These are phyloP conservation scores for Drosophila yakuba DNA, from an alignment of 1,140 invertebrate species.

Conservation along the genomic window DNA sequence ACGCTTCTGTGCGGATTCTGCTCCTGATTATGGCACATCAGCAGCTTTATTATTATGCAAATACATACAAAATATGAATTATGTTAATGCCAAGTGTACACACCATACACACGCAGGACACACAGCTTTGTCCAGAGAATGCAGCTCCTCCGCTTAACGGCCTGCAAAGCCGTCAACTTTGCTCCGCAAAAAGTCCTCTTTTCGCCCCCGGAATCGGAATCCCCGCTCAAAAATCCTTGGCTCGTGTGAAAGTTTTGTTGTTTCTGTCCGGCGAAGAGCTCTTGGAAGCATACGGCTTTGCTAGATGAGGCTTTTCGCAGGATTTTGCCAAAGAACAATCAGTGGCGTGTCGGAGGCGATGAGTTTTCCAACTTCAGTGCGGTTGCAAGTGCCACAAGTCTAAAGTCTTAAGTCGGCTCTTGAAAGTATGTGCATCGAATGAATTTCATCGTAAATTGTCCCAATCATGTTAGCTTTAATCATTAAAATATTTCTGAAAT, in stretches of 20 bases:
- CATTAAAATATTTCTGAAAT: too few species aligned
- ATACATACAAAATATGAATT: conserved; percentile 79
- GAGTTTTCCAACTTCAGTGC: conserved; percentile 4
- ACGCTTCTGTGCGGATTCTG: conserved; percentile 34
- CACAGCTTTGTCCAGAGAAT: conserved; percentile 25
- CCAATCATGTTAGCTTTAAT: too few species aligned
- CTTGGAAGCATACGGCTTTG: conserved; percentile 30
- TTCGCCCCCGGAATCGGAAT: background rate
- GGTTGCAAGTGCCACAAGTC: background rate
- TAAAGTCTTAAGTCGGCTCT: background rate
- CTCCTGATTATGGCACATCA: conserved; percentile 70
- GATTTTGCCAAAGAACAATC: conserved; percentile 30
- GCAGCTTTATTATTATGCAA: conserved; percentile 78
- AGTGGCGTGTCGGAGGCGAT: conserved; percentile 7
- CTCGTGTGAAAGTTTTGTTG: conserved; percentile 45
- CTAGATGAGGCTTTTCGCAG: conserved; percentile 29
- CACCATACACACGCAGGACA: conserved; percentile 27
- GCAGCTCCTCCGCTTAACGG: conserved; percentile 40
- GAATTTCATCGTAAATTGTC: too few species aligned
- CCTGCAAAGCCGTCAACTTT: conserved; percentile 60
- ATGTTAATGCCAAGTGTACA: conserved; percentile 72
- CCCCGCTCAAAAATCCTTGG: conserved; percentile 20
- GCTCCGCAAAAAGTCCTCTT: conserved; percentile 19
- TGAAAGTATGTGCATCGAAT: background rate
- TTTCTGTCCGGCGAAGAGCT: conserved; percentile 17